These are phyloP conservation scores for Barnardius zonarius DNA, from an alignment of 2,113 vertebrate species.

Conservation along the genomic window DNA sequence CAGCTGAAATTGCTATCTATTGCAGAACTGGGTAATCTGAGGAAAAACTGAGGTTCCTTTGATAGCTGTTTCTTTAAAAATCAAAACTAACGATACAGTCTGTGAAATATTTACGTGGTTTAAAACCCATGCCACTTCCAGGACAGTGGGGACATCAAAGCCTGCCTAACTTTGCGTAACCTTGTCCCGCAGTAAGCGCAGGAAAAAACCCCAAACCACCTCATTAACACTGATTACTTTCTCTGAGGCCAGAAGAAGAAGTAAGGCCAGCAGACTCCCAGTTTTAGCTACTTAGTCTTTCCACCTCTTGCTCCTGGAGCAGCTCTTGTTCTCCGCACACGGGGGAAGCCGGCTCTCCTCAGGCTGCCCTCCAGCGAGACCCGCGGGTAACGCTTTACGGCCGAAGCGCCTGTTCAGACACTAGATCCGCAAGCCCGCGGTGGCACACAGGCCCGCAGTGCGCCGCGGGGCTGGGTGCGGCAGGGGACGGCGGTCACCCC, in stretches of 20 bases:
- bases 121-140: neutral
- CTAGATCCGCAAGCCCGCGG: too few species aligned
- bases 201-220: neutral
- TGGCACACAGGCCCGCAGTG: neutral
- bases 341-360: neutral
- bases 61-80: neutral
- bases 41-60: neutral
- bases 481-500: fast-evolving
- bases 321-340: neutral
- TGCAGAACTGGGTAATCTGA: neutral
- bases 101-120: neutral
- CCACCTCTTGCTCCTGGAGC: neutral
- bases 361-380: neutral
- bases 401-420: neutral
- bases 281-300: neutral
- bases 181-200: neutral
- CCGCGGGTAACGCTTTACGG: fast-evolving
- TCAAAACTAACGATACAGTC: neutral
- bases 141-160: fast-evolving
- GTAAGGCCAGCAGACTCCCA: neutral
- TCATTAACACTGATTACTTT: neutral
- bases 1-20: neutral
- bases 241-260: too few species aligned
- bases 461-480: neutral
- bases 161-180: neutral